Conservation (phyloP, 2,888 invertebrate species). For the Pseudococcus viburni region DNA sequence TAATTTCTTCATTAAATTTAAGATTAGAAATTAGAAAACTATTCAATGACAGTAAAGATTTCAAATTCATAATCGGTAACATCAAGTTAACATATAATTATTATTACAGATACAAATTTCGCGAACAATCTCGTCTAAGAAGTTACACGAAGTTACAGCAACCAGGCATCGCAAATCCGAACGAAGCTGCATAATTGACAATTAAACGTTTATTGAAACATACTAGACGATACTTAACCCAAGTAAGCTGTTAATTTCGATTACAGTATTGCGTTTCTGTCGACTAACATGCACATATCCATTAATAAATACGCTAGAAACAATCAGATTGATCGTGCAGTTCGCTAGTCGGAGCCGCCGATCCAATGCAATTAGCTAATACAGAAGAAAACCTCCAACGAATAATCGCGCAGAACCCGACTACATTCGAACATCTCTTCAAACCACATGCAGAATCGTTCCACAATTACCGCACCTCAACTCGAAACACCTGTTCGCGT, state of each 20-base stretch:
- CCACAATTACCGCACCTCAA: constrained; percentile 37
- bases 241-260: constrained; percentile 20
- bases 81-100: neutral
- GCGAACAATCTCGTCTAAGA: neutral
- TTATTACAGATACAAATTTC: neutral
- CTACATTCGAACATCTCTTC: constrained; percentile 21
- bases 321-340: neutral
- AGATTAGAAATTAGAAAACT: neutral
- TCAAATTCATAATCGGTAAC: neutral
- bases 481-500: constrained; percentile 53
- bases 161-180: neutral
- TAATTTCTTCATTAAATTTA: neutral
- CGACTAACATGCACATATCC: neutral
- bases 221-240: neutral
- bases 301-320: constrained; percentile 5
- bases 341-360: neutral
- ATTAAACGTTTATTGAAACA: neutral
- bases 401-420: constrained; percentile 29
- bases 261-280: neutral
- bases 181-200: neutral
- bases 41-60: neutral
- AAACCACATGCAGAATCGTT: constrained; percentile 19
- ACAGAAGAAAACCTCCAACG: neutral
- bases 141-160: neutral
- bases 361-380: neutral